These are phyloP conservation scores for Aramus guarauna DNA, from an alignment of 2,113 vertebrate species.

Conservation along the genomic window DNA sequence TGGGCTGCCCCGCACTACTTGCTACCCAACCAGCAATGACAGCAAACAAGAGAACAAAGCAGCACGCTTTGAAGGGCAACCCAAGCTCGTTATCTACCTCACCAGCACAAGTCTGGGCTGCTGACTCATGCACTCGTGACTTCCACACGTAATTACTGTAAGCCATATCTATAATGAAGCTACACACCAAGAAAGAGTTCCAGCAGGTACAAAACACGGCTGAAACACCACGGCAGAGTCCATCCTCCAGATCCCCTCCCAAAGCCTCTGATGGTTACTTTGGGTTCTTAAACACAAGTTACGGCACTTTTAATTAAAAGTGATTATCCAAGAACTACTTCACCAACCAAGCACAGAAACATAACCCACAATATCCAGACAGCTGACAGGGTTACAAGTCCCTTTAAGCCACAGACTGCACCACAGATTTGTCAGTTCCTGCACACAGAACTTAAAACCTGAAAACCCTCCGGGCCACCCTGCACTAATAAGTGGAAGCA, in stretches of 20 bases:
- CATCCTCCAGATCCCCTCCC: not conserved
- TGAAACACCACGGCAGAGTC: accelerated
- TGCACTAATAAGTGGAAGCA: not conserved
- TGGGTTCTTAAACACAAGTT: not conserved
- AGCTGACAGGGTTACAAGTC: not conserved
- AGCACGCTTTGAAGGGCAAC: not conserved
- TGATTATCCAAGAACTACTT: not conserved
- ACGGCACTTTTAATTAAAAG: not conserved
- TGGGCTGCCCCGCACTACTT: not conserved
- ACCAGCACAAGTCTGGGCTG: no score
- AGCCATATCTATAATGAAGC: not conserved
- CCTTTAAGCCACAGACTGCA: not conserved
- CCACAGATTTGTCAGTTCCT: not conserved
- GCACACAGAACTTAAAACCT: not conserved
- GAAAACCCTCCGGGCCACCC: accelerated
- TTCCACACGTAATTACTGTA: not conserved
- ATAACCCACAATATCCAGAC: accelerated
- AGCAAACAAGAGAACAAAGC: not conserved
- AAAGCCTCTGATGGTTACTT: not conserved
- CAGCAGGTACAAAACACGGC: not conserved
- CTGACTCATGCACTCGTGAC: not conserved
- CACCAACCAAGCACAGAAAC: not conserved
- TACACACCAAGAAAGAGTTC: not conserved
- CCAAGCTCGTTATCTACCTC: not conserved
- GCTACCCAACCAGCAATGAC: not conserved